phyloP scores from a whole-genome alignment of 1,140 invertebrate genomes.

The Acromyrmex echinatior region DNA sequence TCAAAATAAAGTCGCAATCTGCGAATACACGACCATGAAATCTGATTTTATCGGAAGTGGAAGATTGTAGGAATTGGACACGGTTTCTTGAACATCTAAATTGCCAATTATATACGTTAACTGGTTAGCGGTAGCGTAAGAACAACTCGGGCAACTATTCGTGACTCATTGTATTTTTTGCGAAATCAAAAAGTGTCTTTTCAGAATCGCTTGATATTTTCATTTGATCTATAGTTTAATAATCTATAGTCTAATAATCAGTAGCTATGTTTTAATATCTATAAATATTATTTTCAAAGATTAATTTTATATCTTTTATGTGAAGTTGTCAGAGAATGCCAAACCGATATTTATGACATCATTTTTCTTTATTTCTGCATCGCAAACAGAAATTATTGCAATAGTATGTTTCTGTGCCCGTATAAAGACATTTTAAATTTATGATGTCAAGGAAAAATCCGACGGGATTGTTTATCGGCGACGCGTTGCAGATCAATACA shows the following conservation, averaged over 20 bases:
- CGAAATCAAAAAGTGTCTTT: neutral
- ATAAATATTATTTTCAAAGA: neutral
- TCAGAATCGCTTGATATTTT: neutral
- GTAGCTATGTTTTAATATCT: neutral
- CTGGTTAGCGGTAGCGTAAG: neutral
- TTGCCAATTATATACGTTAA: conserved; percentile 18
- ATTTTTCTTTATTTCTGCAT: neutral
- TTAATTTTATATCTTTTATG: neutral
- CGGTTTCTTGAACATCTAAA: conserved; percentile 54
- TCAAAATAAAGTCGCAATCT: conserved; percentile 29
- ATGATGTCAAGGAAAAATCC: conserved; percentile 22
- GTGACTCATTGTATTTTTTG: neutral
- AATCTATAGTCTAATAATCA: neutral
- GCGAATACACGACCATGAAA: neutral
- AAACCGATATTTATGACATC: neutral
- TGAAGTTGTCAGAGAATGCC: neutral
- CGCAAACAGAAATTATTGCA: conserved; percentile 1
- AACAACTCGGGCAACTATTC: neutral
- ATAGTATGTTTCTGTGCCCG: neutral
- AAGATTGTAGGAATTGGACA: conserved; percentile 33
- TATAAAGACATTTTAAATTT: conserved; percentile 22
- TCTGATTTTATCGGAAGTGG: conserved; percentile 29
- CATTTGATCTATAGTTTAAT: neutral
- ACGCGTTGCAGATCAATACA: neutral
- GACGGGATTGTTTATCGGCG: conserved; percentile 21